These are phyloP conservation scores for Balearica regulorum DNA, from an alignment of 2,797 vertebrate species.

Conservation along the genomic window DNA sequence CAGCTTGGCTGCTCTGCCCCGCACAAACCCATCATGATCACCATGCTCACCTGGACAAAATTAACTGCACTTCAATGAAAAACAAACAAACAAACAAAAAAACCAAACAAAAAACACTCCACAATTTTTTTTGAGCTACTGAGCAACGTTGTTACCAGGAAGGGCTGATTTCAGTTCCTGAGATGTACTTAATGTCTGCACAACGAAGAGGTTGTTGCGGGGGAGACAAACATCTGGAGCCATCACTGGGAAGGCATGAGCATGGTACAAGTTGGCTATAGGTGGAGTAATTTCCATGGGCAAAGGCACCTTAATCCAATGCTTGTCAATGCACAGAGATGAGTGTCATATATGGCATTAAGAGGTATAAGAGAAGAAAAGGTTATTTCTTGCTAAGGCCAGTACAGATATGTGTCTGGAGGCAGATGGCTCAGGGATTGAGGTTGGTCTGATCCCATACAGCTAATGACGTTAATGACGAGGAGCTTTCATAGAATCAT, in stretches of 20 bases:
- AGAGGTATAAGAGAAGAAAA: not conserved
- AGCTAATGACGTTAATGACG: not conserved
- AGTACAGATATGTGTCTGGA: not conserved
- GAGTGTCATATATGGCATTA: not conserved
- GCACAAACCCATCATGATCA: fast-evolving
- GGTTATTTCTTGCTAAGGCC: not conserved
- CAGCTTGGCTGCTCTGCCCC: not conserved
- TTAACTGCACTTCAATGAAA: not conserved
- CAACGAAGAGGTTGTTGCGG: not conserved
- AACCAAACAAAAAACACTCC: too few species aligned
- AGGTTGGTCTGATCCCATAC: not conserved
- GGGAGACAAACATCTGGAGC: not conserved
- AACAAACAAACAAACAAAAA: not conserved
- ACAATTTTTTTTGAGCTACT: not conserved
- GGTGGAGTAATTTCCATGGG: not conserved
- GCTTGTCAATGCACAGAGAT: not conserved
- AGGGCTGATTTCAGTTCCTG: not conserved
- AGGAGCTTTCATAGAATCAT: not conserved
- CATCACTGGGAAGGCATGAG: not conserved
- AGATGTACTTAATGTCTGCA: not conserved
- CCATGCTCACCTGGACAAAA: not conserved
- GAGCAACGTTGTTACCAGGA: not conserved
- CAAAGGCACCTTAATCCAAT: not conserved
- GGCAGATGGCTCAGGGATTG: not conserved
- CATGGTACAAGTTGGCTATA: not conserved